These are phyloP conservation scores for Sesamia inferens DNA, from an alignment of 2,888 invertebrate genomes.

Conservation along the genomic window DNA sequence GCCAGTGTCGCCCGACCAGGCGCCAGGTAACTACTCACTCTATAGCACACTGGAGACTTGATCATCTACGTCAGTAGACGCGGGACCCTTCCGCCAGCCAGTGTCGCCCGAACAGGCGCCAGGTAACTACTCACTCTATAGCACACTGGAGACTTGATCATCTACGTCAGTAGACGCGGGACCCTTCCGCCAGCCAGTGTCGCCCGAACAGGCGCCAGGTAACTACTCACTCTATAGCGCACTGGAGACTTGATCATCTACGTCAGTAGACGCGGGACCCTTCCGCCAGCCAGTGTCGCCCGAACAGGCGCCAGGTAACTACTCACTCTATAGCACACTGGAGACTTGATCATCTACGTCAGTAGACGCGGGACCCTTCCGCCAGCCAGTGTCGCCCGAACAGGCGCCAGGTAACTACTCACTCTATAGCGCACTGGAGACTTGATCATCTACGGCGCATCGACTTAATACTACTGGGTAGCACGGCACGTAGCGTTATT, in stretches of 20 bases:
- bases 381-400: not conserved
- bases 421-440: too few relatives aligned
- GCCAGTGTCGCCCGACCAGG: slow-evolving; percentile 95
- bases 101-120: slow-evolving; percentile 95
- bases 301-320: slow-evolving; percentile 93
- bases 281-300: slow-evolving; percentile 96
- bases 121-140: slow-evolving; percentile 76
- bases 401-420: too few relatives aligned
- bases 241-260: too few relatives aligned
- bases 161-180: slow-evolving; percentile 95
- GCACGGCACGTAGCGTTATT: not conserved
- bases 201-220: slow-evolving; percentile 94
- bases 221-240: not conserved
- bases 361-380: too few relatives aligned
- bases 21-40: slow-evolving; percentile 90
- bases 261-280: slow-evolving; percentile 95
- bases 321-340: not conserved
- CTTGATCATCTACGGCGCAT: not conserved
- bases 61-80: slow-evolving; percentile 95
- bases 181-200: slow-evolving; percentile 96
- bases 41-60: not conserved
- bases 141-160: too few relatives aligned
- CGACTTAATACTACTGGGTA: not conserved
- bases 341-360: too few relatives aligned
- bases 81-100: slow-evolving; percentile 95